Evolutionary conservation across 2,113 vertebrate genomes (phyloP).

Genomic region (Acanthochromis polyacanthus): DNA sequence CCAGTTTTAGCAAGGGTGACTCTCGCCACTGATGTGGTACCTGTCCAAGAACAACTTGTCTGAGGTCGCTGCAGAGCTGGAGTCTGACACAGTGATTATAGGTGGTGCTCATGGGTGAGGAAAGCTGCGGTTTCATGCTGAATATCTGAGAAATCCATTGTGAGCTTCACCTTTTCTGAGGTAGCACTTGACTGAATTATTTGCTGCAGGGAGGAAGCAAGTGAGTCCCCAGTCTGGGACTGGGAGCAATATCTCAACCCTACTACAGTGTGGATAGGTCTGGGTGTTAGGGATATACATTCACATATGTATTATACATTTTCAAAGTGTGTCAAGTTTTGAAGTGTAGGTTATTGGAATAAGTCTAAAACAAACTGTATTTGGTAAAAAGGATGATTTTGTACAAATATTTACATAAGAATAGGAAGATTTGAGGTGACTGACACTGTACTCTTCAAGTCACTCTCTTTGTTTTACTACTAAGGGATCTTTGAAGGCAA

Average conservation of each 20-base stretch:
- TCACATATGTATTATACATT: conserved; percentile 33
- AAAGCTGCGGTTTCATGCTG: conserved; percentile 80
- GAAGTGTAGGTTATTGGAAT: conserved; percentile 7
- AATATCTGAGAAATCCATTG: conserved; percentile 83
- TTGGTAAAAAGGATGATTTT: conserved; percentile 8
- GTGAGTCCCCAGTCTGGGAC: conserved; percentile 52
- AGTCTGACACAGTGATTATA: conserved; percentile 81
- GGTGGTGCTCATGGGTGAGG: conserved; percentile 77
- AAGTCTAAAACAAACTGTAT: conserved; percentile 21
- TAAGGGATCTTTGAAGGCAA: conserved; percentile 25
- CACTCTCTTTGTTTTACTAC: conserved; percentile 14
- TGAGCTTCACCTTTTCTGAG: conserved; percentile 72
- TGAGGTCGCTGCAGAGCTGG: conserved; percentile 73
- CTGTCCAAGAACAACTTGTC: conserved; percentile 83
- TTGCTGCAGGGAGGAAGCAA: conserved; percentile 71
- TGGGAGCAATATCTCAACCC: conserved; percentile 61
- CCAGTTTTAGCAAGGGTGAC: conserved; percentile 65
- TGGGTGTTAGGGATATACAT: conserved; percentile 27
- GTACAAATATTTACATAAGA: not conserved
- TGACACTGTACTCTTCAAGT: conserved; percentile 8
- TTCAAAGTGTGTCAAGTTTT: conserved; percentile 11
- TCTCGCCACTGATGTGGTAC: conserved; percentile 70
- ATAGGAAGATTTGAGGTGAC: conserved; percentile 21
- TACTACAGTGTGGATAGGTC: conserved; percentile 14
- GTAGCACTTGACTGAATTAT: conserved; percentile 75